Percentiles rank a stretch among this genome's conserved stretches.
Evolutionary conservation across 37 sponge, comb jelly and placozoan species (phyloP).

Genomic region (Theonella swinhoei): DNA sequence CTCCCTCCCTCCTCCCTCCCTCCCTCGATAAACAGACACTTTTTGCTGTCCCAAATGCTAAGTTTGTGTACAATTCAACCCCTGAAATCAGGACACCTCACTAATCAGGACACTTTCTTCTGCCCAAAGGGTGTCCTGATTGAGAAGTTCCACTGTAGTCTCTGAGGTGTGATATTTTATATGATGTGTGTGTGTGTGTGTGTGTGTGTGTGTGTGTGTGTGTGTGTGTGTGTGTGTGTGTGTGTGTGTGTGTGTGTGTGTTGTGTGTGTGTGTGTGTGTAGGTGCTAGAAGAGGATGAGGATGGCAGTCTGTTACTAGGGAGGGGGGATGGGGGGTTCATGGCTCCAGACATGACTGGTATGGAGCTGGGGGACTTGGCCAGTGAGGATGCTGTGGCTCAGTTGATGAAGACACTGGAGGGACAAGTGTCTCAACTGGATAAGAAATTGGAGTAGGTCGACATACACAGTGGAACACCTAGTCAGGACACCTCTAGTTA

Average conservation of each 20-base stretch:
- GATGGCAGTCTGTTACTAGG: neutral
- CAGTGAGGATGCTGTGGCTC: slow-evolving; percentile 16
- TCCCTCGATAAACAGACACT: too few species aligned
- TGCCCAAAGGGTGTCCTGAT: too few species aligned
- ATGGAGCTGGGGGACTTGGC: neutral
- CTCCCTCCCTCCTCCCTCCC: neutral
- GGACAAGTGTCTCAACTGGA: slow-evolving; percentile 39
- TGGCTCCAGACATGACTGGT: neutral
- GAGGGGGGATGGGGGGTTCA: neutral
- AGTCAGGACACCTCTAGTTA: too few species aligned
- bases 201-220: neutral
- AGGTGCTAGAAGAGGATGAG: neutral
- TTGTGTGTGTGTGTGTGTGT: too few species aligned
- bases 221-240: too few species aligned
- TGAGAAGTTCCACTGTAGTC: too few species aligned
- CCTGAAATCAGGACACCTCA: too few species aligned
- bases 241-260: too few species aligned
- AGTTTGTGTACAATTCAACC: too few species aligned
- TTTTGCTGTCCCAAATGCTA: too few species aligned
- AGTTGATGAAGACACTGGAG: slow-evolving; percentile 40
- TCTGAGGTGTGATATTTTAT: neutral
- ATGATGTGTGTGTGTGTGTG: slow-evolving; percentile 21
- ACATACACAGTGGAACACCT: too few species aligned
- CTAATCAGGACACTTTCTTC: too few species aligned
- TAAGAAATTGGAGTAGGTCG: slow-evolving; percentile 48